These are phyloP conservation scores for Litoditis marina DNA, from an alignment of 2,888 invertebrate genomes.

Conservation along the genomic window DNA sequence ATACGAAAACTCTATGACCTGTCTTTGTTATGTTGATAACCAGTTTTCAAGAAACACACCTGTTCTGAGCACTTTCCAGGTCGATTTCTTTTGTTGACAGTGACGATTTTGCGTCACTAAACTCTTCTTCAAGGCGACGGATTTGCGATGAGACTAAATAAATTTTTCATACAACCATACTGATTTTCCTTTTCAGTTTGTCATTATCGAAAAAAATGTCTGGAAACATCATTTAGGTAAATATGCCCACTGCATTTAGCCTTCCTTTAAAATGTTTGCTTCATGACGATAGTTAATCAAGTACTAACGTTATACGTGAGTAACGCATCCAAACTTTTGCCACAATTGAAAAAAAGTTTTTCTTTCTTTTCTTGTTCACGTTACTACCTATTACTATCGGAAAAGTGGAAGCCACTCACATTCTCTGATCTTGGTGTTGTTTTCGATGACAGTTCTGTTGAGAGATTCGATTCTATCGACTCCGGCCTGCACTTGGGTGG, in stretches of 20 bases:
- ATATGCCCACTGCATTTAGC: too few species aligned
- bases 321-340: too few species aligned
- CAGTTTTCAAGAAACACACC: slow-evolving; percentile 8
- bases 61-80: slow-evolving; percentile 52
- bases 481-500: slow-evolving; percentile 54
- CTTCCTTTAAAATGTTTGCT: too few species aligned
- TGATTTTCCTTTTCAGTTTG: too few species aligned
- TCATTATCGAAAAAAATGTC: too few species aligned
- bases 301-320: too few species aligned
- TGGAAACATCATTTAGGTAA: too few species aligned
- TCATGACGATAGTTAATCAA: too few species aligned
- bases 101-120: slow-evolving; percentile 47
- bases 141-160: slow-evolving; percentile 52
- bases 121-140: slow-evolving; percentile 59
- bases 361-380: too few species aligned
- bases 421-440: slow-evolving; percentile 56
- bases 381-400: neutral
- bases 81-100: slow-evolving; percentile 52
- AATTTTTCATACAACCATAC: too few species aligned
- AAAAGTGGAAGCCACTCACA: slow-evolving; percentile 28
- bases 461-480: slow-evolving; percentile 53
- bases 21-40: neutral
- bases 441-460: slow-evolving; percentile 57
- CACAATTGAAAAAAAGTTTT: too few species aligned
- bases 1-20: too few species aligned